Conservation (phyloP, 2,113 vertebrate species). For the Misgurnus mizolepis region DNA sequence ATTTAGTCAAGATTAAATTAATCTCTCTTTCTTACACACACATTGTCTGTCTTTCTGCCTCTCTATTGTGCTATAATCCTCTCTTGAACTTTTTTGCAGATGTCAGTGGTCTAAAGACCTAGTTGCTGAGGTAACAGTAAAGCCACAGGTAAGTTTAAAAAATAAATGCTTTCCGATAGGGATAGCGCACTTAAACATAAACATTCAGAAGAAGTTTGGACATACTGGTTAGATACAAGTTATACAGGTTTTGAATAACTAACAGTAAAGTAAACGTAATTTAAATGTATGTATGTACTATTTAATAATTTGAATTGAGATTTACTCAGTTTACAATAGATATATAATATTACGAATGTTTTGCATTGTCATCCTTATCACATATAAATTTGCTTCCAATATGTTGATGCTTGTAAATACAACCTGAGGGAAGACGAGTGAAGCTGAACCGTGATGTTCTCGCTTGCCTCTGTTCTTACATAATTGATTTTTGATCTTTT, state of each 20-base stretch:
- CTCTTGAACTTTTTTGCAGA: conserved; percentile 37
- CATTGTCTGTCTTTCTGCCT: background rate
- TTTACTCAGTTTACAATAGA: too few relatives aligned
- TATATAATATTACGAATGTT: background rate
- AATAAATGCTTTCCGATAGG: too few relatives aligned
- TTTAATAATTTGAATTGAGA: too few relatives aligned
- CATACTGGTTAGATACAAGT: too few relatives aligned
- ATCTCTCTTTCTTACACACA: background rate
- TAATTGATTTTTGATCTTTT: conserved; percentile 30
- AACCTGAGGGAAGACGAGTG: background rate
- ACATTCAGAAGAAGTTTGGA: too few relatives aligned
- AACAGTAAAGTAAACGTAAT: too few relatives aligned
- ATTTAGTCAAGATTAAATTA: too few relatives aligned
- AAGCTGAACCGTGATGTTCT: background rate
- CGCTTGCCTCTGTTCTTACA: background rate
- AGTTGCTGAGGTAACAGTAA: conserved; percentile 5
- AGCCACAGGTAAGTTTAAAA: conserved; percentile 38
- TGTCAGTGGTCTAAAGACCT: conserved; percentile 42
- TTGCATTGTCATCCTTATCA: background rate
- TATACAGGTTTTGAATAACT: too few relatives aligned
- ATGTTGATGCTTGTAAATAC: background rate
- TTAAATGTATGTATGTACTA: too few relatives aligned
- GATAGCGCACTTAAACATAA: too few relatives aligned
- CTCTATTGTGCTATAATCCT: background rate
- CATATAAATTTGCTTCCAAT: background rate